These are phyloP conservation scores for Psittacara wagleri DNA, from an alignment of 2,113 vertebrate genomes.

Conservation along the genomic window DNA sequence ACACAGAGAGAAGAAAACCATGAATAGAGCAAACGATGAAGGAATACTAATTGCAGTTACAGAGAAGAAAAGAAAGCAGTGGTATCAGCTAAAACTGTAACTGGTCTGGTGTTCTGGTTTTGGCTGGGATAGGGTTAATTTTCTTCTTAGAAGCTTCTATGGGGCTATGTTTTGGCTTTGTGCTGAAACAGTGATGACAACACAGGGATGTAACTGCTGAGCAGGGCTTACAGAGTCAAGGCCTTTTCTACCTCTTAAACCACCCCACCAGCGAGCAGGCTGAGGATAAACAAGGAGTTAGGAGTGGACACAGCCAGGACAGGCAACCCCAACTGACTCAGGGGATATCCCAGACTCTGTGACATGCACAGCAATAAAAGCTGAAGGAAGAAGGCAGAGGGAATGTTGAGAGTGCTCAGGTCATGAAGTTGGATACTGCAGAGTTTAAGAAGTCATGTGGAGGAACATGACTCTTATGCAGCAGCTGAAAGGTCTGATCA, in stretches of 20 bases:
- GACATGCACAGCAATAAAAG: not conserved
- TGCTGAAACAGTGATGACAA: not conserved
- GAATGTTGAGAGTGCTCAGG: accelerated
- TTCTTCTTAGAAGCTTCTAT: not conserved
- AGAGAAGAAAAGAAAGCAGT: not conserved
- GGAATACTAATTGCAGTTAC: not conserved
- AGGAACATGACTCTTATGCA: not conserved
- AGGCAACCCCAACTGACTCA: not conserved
- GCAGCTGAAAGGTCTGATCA: not conserved
- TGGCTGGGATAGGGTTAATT: not conserved
- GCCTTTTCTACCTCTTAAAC: not conserved
- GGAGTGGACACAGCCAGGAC: not conserved
- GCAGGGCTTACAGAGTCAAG: not conserved
- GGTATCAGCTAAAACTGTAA: not conserved
- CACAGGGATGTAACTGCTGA: not conserved
- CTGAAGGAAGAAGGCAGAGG: not conserved
- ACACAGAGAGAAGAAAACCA: not conserved
- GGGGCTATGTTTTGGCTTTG: not conserved
- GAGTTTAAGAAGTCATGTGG: not conserved
- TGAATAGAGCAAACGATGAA: not conserved
- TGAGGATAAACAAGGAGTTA: not conserved
- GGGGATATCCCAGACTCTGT: not conserved
- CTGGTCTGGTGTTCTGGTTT: not conserved
- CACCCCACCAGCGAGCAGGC: not conserved
- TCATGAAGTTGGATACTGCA: not conserved